Conservation (phyloP, 1,140 invertebrate species). For the Rhagoletis pomonella region DNA sequence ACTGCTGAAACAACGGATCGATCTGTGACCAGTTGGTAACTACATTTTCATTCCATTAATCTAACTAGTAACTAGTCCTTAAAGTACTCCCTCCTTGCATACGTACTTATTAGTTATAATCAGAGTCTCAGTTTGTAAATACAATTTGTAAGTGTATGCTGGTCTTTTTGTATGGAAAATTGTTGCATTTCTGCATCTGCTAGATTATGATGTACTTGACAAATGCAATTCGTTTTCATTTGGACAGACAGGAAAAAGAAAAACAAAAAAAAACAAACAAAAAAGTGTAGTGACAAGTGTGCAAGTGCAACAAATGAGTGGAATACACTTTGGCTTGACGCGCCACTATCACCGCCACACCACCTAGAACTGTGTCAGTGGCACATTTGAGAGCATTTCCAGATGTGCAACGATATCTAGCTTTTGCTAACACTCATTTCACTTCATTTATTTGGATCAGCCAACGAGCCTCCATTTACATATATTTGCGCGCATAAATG, state of each 20-base stretch:
- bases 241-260: conserved; percentile 11
- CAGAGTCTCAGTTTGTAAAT: too few relatives aligned
- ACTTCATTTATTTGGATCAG: background rate
- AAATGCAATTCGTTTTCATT: conserved; percentile 48
- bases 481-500: background rate
- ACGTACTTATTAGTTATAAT: too few relatives aligned
- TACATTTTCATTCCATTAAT: too few relatives aligned
- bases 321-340: background rate
- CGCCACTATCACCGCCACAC: background rate
- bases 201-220: conserved; percentile 44
- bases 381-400: conserved; percentile 19
- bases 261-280: background rate
- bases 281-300: background rate
- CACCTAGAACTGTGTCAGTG: conserved; percentile 29
- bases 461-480: conserved; percentile 32
- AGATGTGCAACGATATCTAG: background rate
- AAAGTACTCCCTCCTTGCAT: too few relatives aligned
- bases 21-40: too few relatives aligned
- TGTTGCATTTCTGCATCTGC: conserved; percentile 1
- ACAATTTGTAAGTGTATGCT: background rate
- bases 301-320: background rate
- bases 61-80: too few relatives aligned
- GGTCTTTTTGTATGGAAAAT: background rate
- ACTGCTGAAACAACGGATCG: too few relatives aligned
- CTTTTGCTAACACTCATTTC: too few relatives aligned